Evolutionary conservation across 2,888 invertebrate species (phyloP), one percentile per base, ranked within the genome.

Genomic region (Cyclophora punctaria): DNA sequence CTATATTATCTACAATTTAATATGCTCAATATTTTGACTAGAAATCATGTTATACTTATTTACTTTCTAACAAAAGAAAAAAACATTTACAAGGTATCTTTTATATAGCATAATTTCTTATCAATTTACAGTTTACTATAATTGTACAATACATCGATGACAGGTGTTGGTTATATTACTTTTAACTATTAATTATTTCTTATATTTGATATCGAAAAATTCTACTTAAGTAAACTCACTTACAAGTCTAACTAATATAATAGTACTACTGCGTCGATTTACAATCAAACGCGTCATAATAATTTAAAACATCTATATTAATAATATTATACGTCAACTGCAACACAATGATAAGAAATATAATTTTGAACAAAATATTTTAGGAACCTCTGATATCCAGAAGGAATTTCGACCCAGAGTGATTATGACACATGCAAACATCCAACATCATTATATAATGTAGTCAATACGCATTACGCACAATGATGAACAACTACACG

Each of bases 21-120:
- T 86, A 85, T 83, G 86, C 80, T 88, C 83, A 84, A 87, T 86
- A 85, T 83, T 86, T 86, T 89, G 89, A 89, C 89, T 89, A 89
- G 89, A 89, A 88, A 86, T 84, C 87, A 83, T 87, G 83, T 84
- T 84, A 80, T 80, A 83, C 77, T 81, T 78, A 81, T 82, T 83
- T 59, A 84, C 72, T 79, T 76, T 83, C 81, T 83, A 86, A 84
- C 78, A 84, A 84, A 84, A 85, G 83, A 80, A 80, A 82, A 74
- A 75, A 77, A 56, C 78, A 81, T 86, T 79, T 87, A 87, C 86
- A 87, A 69, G 70, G 49, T 59, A 52, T 62, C 6, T 41, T 20
- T 47, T 80, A 83, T 84, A 85, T 83, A 83, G 79, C 82, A 83
- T 78, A 78, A 80, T 80, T 82, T 82, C 78, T 78, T 81, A 81